Base-by-base conservation (phyloP, 2,888 invertebrate genomes). In the Rhogogaster chlorosoma region DNA sequence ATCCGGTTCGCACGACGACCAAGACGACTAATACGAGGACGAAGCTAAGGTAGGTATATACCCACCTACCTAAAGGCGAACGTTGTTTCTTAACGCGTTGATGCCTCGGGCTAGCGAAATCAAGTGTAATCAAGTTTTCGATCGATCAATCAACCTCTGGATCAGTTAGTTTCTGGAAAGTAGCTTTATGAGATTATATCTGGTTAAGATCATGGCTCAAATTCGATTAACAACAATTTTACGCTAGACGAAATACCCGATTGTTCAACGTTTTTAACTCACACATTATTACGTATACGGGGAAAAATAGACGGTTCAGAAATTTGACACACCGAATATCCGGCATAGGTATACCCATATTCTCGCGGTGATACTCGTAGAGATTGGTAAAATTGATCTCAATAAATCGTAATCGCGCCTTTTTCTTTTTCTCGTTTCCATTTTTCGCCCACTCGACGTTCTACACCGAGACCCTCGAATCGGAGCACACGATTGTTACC, bases 181-280 rank as follows among this genome's bases (percentile, higher is more conserved):
- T 77, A 53, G 45, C 26, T 29, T 61, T 26, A 22, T 61, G 10
- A 61, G 61, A 61, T 61, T 61, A 61, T 26, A 26, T 26, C 61
- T 26, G 26, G 61, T 26, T 26, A 70, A 70, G 70, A 70, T 75
- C 42, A 18, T 26, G n/a, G 22, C 26, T n/a, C 3, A 45, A 10
- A 45, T 75, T 75, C 75, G 45, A 75, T 75, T 75, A 75, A 75
- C 75, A n/a, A 22, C 75, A 75, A 75, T 75, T 75, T 75, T 75
- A 75, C 75, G 75, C 75, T 75, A 5, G 0, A 12, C 7, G 26
- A 38, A 75, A 26, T 26, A 18, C 42, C 26, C 15, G 75, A 75
- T 42, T 45, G 45, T 75, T 42, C 75, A 45, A 45, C 38, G 75
- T 22, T 75, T 73, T 26, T 15, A 22, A 38, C 26, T 18, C 3